These are phyloP conservation scores for Pollachius pollachius DNA, from an alignment of 2,113 vertebrate genomes.

Conservation along the genomic window DNA sequence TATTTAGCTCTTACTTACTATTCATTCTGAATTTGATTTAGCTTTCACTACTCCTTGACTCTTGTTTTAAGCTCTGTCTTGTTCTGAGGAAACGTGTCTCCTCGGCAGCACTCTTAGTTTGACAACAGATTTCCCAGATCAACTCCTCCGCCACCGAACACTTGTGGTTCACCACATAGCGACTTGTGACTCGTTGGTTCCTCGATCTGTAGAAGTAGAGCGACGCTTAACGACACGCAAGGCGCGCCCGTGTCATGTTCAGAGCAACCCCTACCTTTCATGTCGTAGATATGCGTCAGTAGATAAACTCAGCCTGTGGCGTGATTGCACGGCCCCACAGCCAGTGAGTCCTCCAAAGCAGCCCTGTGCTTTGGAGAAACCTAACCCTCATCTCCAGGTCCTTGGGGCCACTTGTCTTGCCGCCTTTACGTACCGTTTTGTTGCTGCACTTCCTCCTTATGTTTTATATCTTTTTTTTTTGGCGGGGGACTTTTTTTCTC, in stretches of 20 bases:
- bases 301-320: constrained; percentile 21
- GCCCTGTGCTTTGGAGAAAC: constrained; percentile 76
- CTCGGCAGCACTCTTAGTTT: not conserved
- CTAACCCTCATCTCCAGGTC: constrained; percentile 75
- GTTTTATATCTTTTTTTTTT: constrained; percentile 18
- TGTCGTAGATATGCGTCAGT: constrained; percentile 27
- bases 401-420: constrained; percentile 64
- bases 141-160: not conserved
- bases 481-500: constrained; percentile 73
- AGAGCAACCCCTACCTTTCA: constrained; percentile 33
- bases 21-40: no score
- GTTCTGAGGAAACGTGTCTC: not conserved
- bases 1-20: not conserved
- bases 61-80: not conserved
- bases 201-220: constrained; percentile 57
- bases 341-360: constrained; percentile 35
- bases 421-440: constrained; percentile 77
- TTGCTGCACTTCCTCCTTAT: constrained; percentile 79
- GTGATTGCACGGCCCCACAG: not conserved
- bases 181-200: not conserved
- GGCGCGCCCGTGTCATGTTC: constrained; percentile 22
- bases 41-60: no score
- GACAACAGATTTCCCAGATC: not conserved
- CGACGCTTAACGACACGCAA: constrained; percentile 39
- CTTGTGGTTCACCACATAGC: no score